These are phyloP conservation scores for Anorthoa munda DNA, from an alignment of 2,888 invertebrate species.

Conservation along the genomic window DNA sequence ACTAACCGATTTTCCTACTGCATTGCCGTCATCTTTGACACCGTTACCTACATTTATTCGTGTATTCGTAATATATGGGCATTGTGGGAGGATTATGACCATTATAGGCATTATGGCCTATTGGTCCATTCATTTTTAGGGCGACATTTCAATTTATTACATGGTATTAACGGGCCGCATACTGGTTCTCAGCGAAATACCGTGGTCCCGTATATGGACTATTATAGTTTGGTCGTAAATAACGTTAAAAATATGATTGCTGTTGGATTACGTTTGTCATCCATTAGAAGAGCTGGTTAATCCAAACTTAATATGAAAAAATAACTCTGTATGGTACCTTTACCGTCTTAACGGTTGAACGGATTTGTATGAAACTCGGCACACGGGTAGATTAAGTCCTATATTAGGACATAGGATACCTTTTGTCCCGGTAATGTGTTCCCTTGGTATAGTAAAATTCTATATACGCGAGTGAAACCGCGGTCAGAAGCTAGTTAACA, in stretches of 20 bases:
- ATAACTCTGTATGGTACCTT: not conserved
- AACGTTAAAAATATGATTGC: constrained; percentile 5
- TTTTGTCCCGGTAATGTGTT: too few relatives aligned
- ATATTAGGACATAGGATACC: too few relatives aligned
- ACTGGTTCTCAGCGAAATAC: constrained; percentile 43
- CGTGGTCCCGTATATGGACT: not conserved
- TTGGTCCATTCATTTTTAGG: constrained; percentile 70
- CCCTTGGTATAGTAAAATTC: too few relatives aligned
- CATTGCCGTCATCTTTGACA: constrained; percentile 45
- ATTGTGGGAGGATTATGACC: constrained; percentile 73
- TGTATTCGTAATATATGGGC: constrained; percentile 61
- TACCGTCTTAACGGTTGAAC: not conserved
- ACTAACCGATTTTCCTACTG: constrained; percentile 5
- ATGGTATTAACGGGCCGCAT: constrained; percentile 57
- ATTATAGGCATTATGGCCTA: constrained; percentile 53
- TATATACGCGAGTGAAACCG: too few relatives aligned
- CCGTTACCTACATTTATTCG: constrained; percentile 57
- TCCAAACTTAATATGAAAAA: too few relatives aligned
- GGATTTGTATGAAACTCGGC: not conserved
- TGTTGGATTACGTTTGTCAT: constrained; percentile 5
- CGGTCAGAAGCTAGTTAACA: not conserved
- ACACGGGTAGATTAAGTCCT: too few relatives aligned
- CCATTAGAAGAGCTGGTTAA: not conserved
- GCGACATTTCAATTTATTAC: constrained; percentile 68
- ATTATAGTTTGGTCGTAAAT: constrained; percentile 23